A percentile compares a stretch with the other conserved stretches of the same genome.
phyloP scores from a whole-genome alignment of 2,888 invertebrate genomes.

The Mythimna pallens region DNA sequence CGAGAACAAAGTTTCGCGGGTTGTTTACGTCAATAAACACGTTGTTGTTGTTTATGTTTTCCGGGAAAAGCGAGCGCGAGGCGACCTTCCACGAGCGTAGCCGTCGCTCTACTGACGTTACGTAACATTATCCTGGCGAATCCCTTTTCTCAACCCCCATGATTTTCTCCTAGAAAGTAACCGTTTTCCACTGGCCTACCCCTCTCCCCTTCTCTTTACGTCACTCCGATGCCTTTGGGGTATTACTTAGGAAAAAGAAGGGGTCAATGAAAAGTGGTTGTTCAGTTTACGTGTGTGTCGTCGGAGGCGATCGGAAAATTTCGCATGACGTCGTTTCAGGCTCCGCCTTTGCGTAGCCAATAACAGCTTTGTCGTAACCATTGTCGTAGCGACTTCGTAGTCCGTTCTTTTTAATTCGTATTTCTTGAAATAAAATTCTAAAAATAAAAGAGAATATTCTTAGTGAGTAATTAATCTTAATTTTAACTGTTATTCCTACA shows the following conservation, averaged over 20 bases:
- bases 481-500: background rate
- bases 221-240: background rate
- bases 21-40: constrained; percentile 88
- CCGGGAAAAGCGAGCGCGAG: constrained; percentile 58
- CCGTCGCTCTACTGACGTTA: constrained; percentile 85
- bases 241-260: constrained; percentile 31
- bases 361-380: constrained; percentile 69
- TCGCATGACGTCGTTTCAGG: constrained; percentile 75
- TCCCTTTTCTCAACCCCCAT: constrained; percentile 79
- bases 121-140: constrained; percentile 85
- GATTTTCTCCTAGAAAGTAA: constrained; percentile 71
- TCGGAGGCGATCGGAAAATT: constrained; percentile 79
- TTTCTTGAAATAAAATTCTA: constrained; percentile 1
- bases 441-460: background rate
- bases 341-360: constrained; percentile 81
- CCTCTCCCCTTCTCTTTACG: constrained; percentile 43
- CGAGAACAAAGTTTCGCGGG: constrained; percentile 68
- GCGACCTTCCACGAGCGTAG: constrained; percentile 78
- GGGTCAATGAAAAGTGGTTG: constrained; percentile 72
- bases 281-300: constrained; percentile 46
- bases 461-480: background rate
- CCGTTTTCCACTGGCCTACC: constrained; percentile 73
- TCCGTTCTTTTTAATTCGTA: constrained; percentile 37
- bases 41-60: constrained; percentile 89
- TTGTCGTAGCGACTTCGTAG: constrained; percentile 60